Base-by-base conservation (phyloP, 2,888 invertebrate genomes). In the Polydrusus tereticollis region DNA sequence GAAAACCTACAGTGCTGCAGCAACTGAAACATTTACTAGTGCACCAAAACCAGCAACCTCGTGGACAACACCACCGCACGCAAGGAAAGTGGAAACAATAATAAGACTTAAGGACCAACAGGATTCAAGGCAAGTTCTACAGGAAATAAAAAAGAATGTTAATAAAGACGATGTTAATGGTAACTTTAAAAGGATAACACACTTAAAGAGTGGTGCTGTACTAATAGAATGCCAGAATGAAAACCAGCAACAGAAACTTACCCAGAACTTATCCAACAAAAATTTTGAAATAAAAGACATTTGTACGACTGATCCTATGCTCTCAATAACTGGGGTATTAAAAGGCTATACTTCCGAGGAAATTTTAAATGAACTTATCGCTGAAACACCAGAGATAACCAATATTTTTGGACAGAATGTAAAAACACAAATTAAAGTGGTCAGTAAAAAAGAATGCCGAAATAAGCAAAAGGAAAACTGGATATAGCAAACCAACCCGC, bases 381-480 rank as follows among this genome's bases (percentile, higher is more conserved):
- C 7, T 29, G 29, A 29, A 29, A 4, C 4, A 29, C 7, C n/a
- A n/a, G 29, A 29, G 7, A 29, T 41, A n/a, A 41, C 41, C 5
- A 5, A 41, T n/a, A n/a, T 5, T n/a, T 41, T 41, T n/a, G 41
- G 41, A 1, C 41, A 41, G n/a, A 14, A 41, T 1, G 41, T 41
- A n/a, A 14, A 12, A n/a, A 41, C 4, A n/a, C 41, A 10, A 5
- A n/a, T 41, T n/a, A 59, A 50, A 43, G n/a, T 64, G 2, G 50
- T 70, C 72, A 29, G n/a, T n/a, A n/a, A n/a, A n/a, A 67, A 47
- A n/a, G 45, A 41, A n/a, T 33, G 21, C n/a, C n/a, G n/a, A 57
- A 57, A 57, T 33, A 21, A 12, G n/a, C 12, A 26, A 20, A 60
- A 60, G 20, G 60, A 60, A 60, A 60, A 60, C 14, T 60, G 16